phyloP scores from a whole-genome alignment of 2,113 vertebrate species.

The Scophthalmus maximus region DNA sequence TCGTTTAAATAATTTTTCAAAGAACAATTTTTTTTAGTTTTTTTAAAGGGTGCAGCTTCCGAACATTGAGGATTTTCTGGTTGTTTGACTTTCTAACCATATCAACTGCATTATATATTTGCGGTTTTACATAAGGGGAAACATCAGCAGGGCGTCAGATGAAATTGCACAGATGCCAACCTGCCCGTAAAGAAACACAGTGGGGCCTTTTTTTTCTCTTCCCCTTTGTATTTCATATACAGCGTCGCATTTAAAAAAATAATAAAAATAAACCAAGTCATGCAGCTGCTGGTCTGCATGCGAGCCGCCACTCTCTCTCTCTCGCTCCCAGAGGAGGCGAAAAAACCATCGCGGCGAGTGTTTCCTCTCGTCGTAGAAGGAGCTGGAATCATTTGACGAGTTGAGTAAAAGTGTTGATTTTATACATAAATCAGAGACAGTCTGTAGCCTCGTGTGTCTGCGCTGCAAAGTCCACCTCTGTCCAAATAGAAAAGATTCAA shows the following conservation, averaged over 20 bases:
- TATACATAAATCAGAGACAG: constrained; percentile 24
- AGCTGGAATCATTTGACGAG: neutral
- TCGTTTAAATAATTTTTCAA: too few relatives aligned
- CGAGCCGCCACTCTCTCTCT: neutral
- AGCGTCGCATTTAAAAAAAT: constrained; percentile 7
- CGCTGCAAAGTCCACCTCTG: neutral
- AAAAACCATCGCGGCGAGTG: neutral
- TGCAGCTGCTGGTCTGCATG: constrained; percentile 40
- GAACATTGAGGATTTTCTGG: neutral
- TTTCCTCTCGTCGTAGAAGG: neutral
- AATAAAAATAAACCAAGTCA: constrained; percentile 14
- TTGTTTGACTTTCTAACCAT: too few relatives aligned
- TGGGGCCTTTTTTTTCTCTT: neutral
- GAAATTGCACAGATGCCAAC: too few relatives aligned
- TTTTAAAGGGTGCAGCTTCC: neutral
- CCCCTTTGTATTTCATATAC: constrained; percentile 31
- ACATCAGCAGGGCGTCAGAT: neutral
- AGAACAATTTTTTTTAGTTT: too few relatives aligned
- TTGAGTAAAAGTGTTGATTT: constrained; percentile 14
- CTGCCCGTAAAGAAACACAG: too few relatives aligned
- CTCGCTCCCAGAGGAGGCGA: neutral
- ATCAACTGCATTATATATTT: too few relatives aligned
- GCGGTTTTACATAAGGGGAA: too few relatives aligned
- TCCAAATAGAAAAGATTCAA: constrained; percentile 10
- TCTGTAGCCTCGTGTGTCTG: constrained; percentile 4